Conservation (phyloP, 2,113 vertebrate genomes). For the Pachypanchax playfairii region DNA sequence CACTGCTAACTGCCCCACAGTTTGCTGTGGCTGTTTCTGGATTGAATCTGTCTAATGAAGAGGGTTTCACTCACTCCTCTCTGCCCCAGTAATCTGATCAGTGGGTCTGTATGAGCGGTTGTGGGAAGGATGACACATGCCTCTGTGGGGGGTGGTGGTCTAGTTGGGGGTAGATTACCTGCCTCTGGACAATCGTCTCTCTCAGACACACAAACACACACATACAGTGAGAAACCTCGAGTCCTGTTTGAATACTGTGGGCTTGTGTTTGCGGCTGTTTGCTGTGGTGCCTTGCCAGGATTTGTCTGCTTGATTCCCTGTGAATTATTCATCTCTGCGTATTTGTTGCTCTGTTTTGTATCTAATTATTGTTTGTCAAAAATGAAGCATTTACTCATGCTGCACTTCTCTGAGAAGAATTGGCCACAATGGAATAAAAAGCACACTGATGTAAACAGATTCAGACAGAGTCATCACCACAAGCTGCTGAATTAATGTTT, state of each 20-base stretch:
- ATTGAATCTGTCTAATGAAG: slow-evolving; percentile 59
- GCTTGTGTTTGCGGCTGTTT: slow-evolving; percentile 39
- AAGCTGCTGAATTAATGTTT: slow-evolving; percentile 1
- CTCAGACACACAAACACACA: no score
- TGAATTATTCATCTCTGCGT: slow-evolving; percentile 73
- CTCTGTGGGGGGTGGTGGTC: slow-evolving; percentile 29
- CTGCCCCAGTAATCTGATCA: slow-evolving; percentile 58
- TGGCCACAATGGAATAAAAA: slow-evolving; percentile 31
- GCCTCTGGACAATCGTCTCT: slow-evolving; percentile 16
- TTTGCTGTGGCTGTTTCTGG: slow-evolving; percentile 35
- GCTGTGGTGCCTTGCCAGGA: slow-evolving; percentile 45
- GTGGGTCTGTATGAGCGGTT: slow-evolving; percentile 19
- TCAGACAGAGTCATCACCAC: slow-evolving; percentile 29
- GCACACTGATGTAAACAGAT: slow-evolving; percentile 42
- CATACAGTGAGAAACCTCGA: slow-evolving; percentile 1
- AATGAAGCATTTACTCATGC: slow-evolving; percentile 67
- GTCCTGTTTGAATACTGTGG: slow-evolving; percentile 30
- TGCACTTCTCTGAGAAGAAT: slow-evolving; percentile 48
- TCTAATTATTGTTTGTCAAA: slow-evolving; percentile 70
- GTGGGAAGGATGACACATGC: slow-evolving; percentile 27
- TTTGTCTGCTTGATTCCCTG: slow-evolving; percentile 35
- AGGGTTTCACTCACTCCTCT: slow-evolving; percentile 34
- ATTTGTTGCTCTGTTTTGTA: slow-evolving; percentile 58
- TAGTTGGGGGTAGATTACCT: slow-evolving; percentile 39
- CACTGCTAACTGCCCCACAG: slow-evolving; percentile 45